Evolutionary conservation across 2,113 vertebrate genomes (phyloP), one percentile per base, ranked within the genome.

Genomic region (Malurus cyaneus): DNA sequence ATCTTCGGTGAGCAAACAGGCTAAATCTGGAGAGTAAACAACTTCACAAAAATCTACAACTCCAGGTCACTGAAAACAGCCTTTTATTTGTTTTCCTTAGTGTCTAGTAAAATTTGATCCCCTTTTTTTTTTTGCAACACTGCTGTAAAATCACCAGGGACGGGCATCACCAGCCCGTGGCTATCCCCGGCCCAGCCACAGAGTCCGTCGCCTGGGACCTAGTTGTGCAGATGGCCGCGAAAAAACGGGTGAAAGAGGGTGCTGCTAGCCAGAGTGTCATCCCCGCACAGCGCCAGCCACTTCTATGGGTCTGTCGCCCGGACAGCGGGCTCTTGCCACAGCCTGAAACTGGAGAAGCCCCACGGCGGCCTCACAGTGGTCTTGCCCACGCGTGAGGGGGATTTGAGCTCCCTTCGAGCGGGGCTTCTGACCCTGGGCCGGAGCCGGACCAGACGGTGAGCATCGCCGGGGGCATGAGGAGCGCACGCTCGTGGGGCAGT

Each of bases 11-110:
- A 97, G 93, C 94, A 96, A 96, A 96, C 87, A 94, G 74, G 57
- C 94, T 96, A 93, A 96, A 94, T 93, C 94, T 86, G 93, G 91
- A 83, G 34, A 41, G 73, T 92, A 94, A 94, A 92, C 77, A 91
- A 70, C 69, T 29, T 54, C 39, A 65, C 83, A 64, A 88, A 92
- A 93, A 85, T 70, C 61, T 49, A 89, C 76, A 83, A 73, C 42
- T 50, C 42, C 59, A 66, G 61, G 73, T 85, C 74, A 93, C 84
- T 77, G 84, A 82, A 96, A 92, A 92, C 92, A 93, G 78, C 47
- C 76, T 80, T 93, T 84, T 92, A 94, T 95, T 95, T 96, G 95
- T 94, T 96, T 96, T 95, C 93, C 69, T 86, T 89, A 25, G 80
- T 41, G 93, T 93, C 88, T 95, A 89, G 83, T 94, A 93, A 95